Evolutionary conservation across 1,140 invertebrate species (phyloP), one percentile per base, ranked within the genome.

Genomic region (Teleogryllus occipitalis): DNA sequence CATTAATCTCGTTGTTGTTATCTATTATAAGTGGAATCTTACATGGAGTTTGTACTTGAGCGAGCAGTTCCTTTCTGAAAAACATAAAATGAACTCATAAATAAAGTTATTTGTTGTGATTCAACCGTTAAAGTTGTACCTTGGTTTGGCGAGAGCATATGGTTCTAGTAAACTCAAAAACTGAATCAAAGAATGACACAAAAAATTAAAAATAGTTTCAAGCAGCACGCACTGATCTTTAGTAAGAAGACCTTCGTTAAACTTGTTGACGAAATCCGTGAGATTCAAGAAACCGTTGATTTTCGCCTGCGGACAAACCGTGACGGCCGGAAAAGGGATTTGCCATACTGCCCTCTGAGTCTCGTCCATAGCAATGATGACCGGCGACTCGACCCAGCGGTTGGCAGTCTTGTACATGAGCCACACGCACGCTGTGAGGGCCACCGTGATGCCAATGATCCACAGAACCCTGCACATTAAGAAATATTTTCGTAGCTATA

Each of bases 261-360:
- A 39, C 27, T 39, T 39, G 27, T 39, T 39, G 27, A 39, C 5
- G 27, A 39, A 39, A 39, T 39, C 27, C 27, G 27, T 39, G 27
- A 39, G 27, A 39, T 39, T 39, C 27, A 39, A 39, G 27, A 39
- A 39, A 39, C 27, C 27, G 27, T 65, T 65, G 18, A 88, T 85
- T 83, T 90, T 90, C 7, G 88, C 90, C 84, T 90, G 89, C 8
- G 89, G 87, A 80, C 90, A 91, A 27, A 91, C 85, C 0, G 90
- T 91, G 12, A 90, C 85, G 8, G 89, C 88, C 22, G 90, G 89
- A 82, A 90, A 90, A 0, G 89, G 89, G 54, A 90, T 86, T 80
- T 87, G 85, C 87, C 88, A 89, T 8, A 90, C 86, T 0, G 88
- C 87, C 7, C 88, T 89, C 0, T 88, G 86, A 79, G 85, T 87